A percentile compares a stretch with the other conserved stretches of the same genome.
phyloP scores from a whole-genome alignment of 2,797 vertebrate species.

The Cheirogaleus major region DNA sequence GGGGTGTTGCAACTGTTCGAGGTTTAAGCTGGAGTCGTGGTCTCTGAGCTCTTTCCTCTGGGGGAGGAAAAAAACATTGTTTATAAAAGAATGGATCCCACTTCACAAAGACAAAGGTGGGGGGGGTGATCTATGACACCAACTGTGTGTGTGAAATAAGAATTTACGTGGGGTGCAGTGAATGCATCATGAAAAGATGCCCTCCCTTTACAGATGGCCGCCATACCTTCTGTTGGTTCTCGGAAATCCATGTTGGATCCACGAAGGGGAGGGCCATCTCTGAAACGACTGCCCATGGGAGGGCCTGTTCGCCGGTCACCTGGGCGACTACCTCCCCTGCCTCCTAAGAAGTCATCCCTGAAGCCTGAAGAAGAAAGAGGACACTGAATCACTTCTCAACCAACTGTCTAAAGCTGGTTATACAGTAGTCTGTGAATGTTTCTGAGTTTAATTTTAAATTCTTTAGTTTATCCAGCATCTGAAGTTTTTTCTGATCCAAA shows the following conservation, averaged over 20 bases:
- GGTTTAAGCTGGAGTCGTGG: conserved; percentile 98
- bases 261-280: conserved; percentile 92
- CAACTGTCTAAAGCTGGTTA: neutral
- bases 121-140: neutral
- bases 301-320: conserved; percentile 90
- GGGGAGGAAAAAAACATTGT: neutral
- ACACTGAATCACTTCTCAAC: neutral
- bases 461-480: neutral
- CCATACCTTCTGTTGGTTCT: conserved; percentile 97
- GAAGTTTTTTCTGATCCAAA: conserved; percentile 9
- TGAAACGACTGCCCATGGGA: conserved; percentile 89
- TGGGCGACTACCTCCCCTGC: conserved; percentile 92
- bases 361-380: conserved; percentile 87
- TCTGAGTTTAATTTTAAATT: neutral
- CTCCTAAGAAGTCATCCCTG: conserved; percentile 94
- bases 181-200: fast-evolving
- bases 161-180: fast-evolving
- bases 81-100: neutral
- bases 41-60: conserved; percentile 98
- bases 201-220: fast-evolving
- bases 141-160: neutral
- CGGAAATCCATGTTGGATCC: conserved; percentile 93
- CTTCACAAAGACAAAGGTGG: neutral
- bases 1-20: conserved; percentile 95
- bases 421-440: neutral